A percentile compares a stretch with the other conserved stretches of the same genome.
Evolutionary conservation across 2,797 vertebrate genomes (phyloP).

Genomic region (Yasuhikotakia modesta): DNA sequence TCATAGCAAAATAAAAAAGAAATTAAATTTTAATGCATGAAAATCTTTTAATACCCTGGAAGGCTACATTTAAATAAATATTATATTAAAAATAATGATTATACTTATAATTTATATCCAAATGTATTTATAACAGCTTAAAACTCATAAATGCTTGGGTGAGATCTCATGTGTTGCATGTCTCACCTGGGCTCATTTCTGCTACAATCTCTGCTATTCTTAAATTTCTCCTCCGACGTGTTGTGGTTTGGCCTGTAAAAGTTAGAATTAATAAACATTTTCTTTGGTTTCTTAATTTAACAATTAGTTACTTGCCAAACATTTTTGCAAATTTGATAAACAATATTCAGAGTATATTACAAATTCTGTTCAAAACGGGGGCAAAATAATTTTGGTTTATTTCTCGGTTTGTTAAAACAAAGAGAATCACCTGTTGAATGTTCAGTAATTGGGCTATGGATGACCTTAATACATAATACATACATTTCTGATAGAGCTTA

Average conservation of each 20-base stretch:
- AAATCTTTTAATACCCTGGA: no score
- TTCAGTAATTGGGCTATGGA: background rate
- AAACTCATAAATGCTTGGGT: background rate
- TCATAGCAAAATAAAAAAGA: no score
- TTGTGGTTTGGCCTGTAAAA: conserved; percentile 55
- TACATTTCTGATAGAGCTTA: background rate
- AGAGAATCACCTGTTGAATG: no score
- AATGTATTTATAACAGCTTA: background rate
- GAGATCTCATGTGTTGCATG: background rate
- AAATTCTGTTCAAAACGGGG: background rate
- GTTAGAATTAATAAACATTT: background rate
- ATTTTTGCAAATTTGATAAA: background rate
- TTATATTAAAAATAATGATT: no score
- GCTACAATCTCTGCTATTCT: conserved; percentile 18
- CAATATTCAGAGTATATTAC: background rate
- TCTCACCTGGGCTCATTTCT: conserved; percentile 55
- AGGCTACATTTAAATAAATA: no score
- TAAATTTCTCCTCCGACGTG: conserved; percentile 70
- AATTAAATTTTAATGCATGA: no score
- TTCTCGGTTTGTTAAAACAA: background rate
- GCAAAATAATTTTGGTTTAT: background rate
- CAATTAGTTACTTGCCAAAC: background rate
- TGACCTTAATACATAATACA: no score
- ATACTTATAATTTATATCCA: background rate
- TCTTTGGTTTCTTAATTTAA: background rate